Conservation (phyloP, 2,888 invertebrate genomes). For the Acrobasis consociella region DNA sequence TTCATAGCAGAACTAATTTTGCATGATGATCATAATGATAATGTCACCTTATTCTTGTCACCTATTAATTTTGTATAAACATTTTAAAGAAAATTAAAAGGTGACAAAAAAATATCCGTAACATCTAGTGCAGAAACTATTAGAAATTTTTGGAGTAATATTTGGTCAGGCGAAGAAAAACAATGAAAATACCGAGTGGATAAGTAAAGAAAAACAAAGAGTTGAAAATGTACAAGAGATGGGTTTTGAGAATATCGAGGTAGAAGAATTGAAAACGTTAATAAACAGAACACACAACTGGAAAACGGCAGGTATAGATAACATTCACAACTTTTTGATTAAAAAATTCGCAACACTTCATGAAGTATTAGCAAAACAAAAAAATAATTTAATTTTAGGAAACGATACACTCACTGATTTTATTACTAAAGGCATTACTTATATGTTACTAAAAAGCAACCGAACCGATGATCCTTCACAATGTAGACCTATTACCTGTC, state of each 20-base stretch:
- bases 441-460: background rate
- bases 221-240: constrained; percentile 5
- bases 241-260: background rate
- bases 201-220: constrained; percentile 26
- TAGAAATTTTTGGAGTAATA: constrained; percentile 27
- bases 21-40: too few species aligned
- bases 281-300: background rate
- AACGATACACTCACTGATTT: background rate
- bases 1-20: too few species aligned
- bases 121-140: constrained; percentile 20
- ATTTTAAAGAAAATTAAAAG: constrained; percentile 27
- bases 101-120: background rate
- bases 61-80: too few species aligned
- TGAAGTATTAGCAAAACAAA: background rate
- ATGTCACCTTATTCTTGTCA: too few species aligned
- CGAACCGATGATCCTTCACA: background rate
- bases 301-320: constrained; percentile 1
- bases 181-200: constrained; percentile 30
- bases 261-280: background rate
- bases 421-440: background rate
- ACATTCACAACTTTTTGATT: constrained; percentile 1
- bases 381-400: background rate
- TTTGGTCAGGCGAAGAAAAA: constrained; percentile 23
- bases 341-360: background rate
- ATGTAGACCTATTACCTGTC: background rate